Evolutionary conservation across 2,888 invertebrate genomes (phyloP), one percentile per base, ranked within the genome.

Genomic region (Campopleginae sp.): DNA sequence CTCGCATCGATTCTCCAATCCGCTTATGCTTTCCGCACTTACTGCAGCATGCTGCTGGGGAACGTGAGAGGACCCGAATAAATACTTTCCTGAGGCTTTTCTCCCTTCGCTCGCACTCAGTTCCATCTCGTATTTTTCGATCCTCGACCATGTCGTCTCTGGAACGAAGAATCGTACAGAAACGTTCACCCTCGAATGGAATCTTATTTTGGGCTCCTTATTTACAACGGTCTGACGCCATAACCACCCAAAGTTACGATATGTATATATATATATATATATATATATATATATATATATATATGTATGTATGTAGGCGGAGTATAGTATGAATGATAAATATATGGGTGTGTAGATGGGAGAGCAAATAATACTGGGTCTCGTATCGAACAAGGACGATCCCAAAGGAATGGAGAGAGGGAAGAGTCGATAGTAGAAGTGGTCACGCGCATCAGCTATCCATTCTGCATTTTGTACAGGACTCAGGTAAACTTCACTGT

Each of bases 321-420:
- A 42, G 8, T 66, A 51, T 17, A 58, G 38, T 42, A 72, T 42
- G 71, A 66, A 71, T 84, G 70, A 79, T 75, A 75, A 63, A 76
- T 65, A 23, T 44, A 38, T 46, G 70, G 48, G 61, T 54, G 75
- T 71, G 33, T 75, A 71, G 12, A 58, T 63, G 33, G 54, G n/a
- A 68, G 51, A 54, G 51, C 17, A 27, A 54, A 54, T 38, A 46
- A 68, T 72, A 86, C 31, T 58, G 74, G 72, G 48, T 81, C 58
- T 77, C 61, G 85, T 76, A 85, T 81, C 71, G 80, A 84, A 76
- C 86, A 79, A 82, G 38, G 23, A 68, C 46, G 31, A 70, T 48
- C 48, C n/a, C 70, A 70, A 31, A 33, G 48, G 48, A n/a, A 46
- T 17, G 63, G 70, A 61, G 63, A 70, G 76, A 77, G 66, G 44